phyloP scores from a whole-genome alignment of 2,888 invertebrate genomes.

The Diplolepis rosae region DNA sequence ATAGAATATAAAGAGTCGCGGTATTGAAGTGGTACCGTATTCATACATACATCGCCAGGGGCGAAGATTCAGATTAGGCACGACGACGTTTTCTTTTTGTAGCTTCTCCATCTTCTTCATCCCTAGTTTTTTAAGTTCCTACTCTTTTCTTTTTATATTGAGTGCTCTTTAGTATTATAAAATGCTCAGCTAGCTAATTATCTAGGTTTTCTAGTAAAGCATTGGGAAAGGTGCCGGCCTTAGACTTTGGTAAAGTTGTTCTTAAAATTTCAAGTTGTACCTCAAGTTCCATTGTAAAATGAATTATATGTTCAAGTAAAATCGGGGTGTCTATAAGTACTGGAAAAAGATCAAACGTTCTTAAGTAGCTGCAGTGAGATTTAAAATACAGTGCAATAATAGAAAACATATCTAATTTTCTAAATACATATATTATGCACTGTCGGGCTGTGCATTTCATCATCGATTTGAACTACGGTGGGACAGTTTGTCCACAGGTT shows the following conservation, averaged over 20 bases:
- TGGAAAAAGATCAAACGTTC: too few species aligned
- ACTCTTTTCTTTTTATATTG: neutral
- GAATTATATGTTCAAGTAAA: neutral
- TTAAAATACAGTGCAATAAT: too few species aligned
- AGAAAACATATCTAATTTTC: too few species aligned
- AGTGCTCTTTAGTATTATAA: neutral
- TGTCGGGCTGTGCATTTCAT: too few species aligned
- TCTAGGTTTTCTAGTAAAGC: neutral
- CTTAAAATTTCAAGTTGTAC: neutral
- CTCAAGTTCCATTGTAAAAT: neutral
- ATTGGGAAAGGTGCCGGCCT: neutral
- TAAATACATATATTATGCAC: too few species aligned
- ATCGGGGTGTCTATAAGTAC: neutral
- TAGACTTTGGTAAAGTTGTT: neutral
- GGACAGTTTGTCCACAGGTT: too few species aligned
- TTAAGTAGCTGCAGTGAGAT: too few species aligned
- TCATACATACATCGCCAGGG: conserved; percentile 44
- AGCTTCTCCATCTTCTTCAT: conserved; percentile 35
- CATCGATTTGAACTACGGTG: too few species aligned
- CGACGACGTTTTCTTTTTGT: conserved; percentile 39
- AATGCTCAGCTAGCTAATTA: conserved; percentile 27
- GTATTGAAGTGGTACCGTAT: conserved; percentile 47
- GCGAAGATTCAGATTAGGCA: conserved; percentile 52
- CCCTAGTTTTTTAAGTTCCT: neutral
- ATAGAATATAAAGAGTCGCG: conserved; percentile 32